phyloP scores from a whole-genome alignment of 2,888 invertebrate species.

The Sylvicola cinctus region DNA sequence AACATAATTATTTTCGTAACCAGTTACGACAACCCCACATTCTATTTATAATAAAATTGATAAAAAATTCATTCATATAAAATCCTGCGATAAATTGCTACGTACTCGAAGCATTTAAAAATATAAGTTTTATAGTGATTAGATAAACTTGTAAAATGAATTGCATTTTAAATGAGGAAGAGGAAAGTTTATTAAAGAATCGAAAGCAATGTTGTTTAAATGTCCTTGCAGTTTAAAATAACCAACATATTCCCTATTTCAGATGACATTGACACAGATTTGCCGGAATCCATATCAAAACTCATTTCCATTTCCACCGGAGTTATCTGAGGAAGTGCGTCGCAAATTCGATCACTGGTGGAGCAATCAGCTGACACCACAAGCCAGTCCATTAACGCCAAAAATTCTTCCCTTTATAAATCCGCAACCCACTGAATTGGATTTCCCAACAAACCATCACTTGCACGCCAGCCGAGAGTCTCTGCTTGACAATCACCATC shows the following conservation, averaged over 20 bases:
- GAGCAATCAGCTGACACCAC: conserved; percentile 48
- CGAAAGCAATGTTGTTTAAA: too few species aligned
- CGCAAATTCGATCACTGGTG: conserved; percentile 87
- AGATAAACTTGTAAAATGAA: too few species aligned
- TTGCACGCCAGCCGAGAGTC: conserved; percentile 13
- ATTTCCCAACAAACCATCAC: conserved; percentile 18
- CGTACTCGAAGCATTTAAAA: too few species aligned
- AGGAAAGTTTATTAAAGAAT: not conserved
- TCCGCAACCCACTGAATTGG: conserved; percentile 20
- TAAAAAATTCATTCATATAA: too few species aligned
- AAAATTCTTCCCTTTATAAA: conserved; percentile 28
- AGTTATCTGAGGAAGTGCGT: conserved; percentile 64
- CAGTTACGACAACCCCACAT: too few species aligned
- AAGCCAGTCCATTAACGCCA: conserved; percentile 27
- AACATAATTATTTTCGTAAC: too few species aligned
- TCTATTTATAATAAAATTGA: too few species aligned
- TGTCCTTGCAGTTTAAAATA: too few species aligned
- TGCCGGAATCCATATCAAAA: conserved; percentile 56
- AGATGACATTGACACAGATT: conserved; percentile 64
- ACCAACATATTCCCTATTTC: too few species aligned
- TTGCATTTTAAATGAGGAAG: too few species aligned
- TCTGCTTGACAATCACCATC: conserved; percentile 14
- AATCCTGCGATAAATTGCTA: too few species aligned
- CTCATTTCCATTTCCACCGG: conserved; percentile 42
- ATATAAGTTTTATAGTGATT: too few species aligned